phyloP scores from a whole-genome alignment of 2,888 invertebrate species.

The Asteroscopus sphinx region DNA sequence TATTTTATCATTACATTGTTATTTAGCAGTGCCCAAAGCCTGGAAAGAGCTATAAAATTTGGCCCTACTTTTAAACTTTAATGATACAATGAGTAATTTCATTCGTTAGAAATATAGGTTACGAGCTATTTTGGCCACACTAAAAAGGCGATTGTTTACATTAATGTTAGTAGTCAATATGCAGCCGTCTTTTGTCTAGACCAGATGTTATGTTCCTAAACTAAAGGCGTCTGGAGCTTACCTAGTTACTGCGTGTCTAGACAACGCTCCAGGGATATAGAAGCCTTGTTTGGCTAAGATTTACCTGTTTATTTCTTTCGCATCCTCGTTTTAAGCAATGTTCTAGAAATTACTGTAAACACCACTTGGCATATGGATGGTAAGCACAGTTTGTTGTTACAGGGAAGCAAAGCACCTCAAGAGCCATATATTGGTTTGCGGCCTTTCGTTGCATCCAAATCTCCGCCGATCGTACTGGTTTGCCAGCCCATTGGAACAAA shows the following conservation, averaged over 20 bases:
- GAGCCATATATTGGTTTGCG: no score
- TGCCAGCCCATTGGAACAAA: no score
- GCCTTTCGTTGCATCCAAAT: no score
- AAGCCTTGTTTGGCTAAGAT: slow-evolving; percentile 52
- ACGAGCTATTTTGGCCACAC: slow-evolving; percentile 42
- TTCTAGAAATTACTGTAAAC: no score
- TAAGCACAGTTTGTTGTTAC: no score
- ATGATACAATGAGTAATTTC: slow-evolving; percentile 44
- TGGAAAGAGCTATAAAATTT: not conserved
- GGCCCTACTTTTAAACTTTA: slow-evolving; percentile 39
- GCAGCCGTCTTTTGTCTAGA: slow-evolving; percentile 60
- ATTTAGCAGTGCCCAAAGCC: no score
- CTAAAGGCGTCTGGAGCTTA: slow-evolving; percentile 57
- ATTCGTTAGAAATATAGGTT: slow-evolving; percentile 49
- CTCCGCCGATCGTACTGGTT: no score
- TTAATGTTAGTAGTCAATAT: slow-evolving; percentile 53
- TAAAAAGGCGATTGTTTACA: slow-evolving; percentile 60
- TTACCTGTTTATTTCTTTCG: not conserved
- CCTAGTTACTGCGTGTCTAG: slow-evolving; percentile 72
- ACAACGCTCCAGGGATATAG: slow-evolving; percentile 67
- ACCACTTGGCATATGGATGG: no score
- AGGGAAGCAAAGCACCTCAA: no score
- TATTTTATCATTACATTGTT: no score
- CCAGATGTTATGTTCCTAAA: slow-evolving; percentile 65
- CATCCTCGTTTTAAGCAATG: no score